Percentiles rank a stretch among this genome's conserved stretches.
phyloP scores from a whole-genome alignment of 2,797 vertebrate genomes.

The Eulemur coronatus region DNA sequence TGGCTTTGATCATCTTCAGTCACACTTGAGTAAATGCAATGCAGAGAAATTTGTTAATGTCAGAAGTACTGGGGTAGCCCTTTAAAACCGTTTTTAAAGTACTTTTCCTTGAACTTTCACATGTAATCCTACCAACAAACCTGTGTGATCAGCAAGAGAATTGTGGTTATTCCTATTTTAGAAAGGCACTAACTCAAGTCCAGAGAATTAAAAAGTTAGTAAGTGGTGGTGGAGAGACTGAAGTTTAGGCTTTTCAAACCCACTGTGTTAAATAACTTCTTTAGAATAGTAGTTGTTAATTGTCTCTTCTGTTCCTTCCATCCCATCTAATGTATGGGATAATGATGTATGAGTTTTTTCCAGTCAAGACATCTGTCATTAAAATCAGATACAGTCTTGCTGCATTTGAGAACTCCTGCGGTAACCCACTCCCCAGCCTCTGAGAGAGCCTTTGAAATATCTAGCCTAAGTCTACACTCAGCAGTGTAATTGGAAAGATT shows the following conservation, averaged over 20 bases:
- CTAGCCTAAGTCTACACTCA: slow-evolving; percentile 7
- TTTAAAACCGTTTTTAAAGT: background rate
- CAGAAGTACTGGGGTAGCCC: background rate
- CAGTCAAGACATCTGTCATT: slow-evolving; percentile 48
- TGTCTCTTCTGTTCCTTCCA: slow-evolving; percentile 54
- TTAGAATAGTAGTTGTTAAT: slow-evolving; percentile 52
- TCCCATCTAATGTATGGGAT: slow-evolving; percentile 49
- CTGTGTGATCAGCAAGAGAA: background rate
- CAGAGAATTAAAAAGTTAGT: slow-evolving; percentile 20
- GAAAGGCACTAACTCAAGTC: background rate
- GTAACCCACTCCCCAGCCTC: background rate
- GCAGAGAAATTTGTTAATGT: slow-evolving; percentile 72
- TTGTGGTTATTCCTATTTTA: slow-evolving; percentile 6
- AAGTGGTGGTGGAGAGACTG: background rate
- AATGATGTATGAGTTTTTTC: slow-evolving; percentile 47
- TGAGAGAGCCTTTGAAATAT: slow-evolving; percentile 18
- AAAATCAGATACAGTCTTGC: slow-evolving; percentile 60
- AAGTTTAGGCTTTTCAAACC: background rate
- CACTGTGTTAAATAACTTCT: slow-evolving; percentile 40
- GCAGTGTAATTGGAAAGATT: slow-evolving; percentile 61
- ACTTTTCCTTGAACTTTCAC: slow-evolving; percentile 17
- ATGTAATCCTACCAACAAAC: background rate
- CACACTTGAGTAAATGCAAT: slow-evolving; percentile 75
- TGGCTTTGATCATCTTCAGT: slow-evolving; percentile 81
- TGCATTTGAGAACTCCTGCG: slow-evolving; percentile 26